phyloP scores from a whole-genome alignment of 2,113 vertebrate species.

The Varanus komodoensis region DNA sequence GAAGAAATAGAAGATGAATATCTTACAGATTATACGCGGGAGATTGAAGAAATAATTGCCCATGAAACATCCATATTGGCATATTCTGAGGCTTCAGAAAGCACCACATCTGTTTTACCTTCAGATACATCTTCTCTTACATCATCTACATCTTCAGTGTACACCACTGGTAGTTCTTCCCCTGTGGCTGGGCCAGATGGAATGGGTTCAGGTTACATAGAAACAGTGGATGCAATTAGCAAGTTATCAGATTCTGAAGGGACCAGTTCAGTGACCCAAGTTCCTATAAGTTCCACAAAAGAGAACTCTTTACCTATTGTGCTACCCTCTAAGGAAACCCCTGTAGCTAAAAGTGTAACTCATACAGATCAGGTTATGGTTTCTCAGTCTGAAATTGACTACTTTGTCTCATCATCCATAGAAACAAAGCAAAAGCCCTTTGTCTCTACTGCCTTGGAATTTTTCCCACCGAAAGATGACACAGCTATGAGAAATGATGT shows the following conservation, averaged over 20 bases:
- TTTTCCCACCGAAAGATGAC: constrained; percentile 61
- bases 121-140: constrained; percentile 82
- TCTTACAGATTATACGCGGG: constrained; percentile 80
- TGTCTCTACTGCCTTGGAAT: constrained; percentile 47
- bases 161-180: constrained; percentile 84
- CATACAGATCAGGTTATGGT: constrained; percentile 76
- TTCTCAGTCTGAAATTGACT: constrained; percentile 77
- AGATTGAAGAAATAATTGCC: constrained; percentile 87
- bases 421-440: constrained; percentile 45
- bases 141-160: constrained; percentile 85
- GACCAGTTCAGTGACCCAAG: constrained; percentile 56
- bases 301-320: constrained; percentile 65
- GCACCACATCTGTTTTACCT: constrained; percentile 73
- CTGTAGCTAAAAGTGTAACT: constrained; percentile 44
- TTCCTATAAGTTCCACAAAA: constrained; percentile 63
- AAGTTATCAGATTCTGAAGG: constrained; percentile 68
- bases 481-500: constrained; percentile 54
- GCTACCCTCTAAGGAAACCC: not conserved
- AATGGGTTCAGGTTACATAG: constrained; percentile 66
- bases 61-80: constrained; percentile 86
- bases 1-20: constrained; percentile 94
- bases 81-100: constrained; percentile 81
- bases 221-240: constrained; percentile 58
- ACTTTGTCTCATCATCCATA: constrained; percentile 51
- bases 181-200: constrained; percentile 80